Base-by-base conservation (phyloP, 2,888 invertebrate species). In the Strigamia maritima region DNA sequence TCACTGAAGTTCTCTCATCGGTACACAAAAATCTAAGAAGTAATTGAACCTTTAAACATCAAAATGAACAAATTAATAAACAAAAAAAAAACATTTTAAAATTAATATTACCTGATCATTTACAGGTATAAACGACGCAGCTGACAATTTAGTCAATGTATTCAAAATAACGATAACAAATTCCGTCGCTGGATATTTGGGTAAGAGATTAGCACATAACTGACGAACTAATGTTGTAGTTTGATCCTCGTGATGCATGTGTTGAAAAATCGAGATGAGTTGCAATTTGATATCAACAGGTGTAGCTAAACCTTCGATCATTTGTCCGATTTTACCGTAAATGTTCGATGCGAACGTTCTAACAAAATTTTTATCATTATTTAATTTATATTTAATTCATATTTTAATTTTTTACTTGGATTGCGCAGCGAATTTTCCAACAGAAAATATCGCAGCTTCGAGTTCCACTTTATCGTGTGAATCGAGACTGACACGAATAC, bases 401-500 rank as follows among this genome's bases (percentile, higher is more conserved):
- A 7, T 4, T 54, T 54, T 7, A 54, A 54, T 54, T 54, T 54
- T 44, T 44, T 88, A 93, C 93, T 93, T 94, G 0, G 97, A 98
- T 85, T 95, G 94, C 19, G 94, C 94, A 31, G 97, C 96, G 90
- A 98, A 98, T 87, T 94, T 93, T 79, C 93, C 92, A 75, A 97
- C 95, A 38, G 97, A 97, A 89, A 93, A 94, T 82, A 98, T 95
- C 14, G 98, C 97, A 75, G 97, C 97, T 86, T 96, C 94, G 38
- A 98, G 95, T 87, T 98, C 98, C 0, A 96, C 95, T 82, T 93
- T 92, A 85, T 98, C 96, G 86, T 95, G 94, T 70, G 98, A 97
- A 86, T 98, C 97, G 16, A 98, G 87, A 26, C 95, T 94, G 82
- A 93, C 90, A 40, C 97, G 88, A 79, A 98, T 96, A 80, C 95